These are phyloP conservation scores for Lutjanus argentimaculatus DNA, from an alignment of 2,797 vertebrate species.

Conservation along the genomic window DNA sequence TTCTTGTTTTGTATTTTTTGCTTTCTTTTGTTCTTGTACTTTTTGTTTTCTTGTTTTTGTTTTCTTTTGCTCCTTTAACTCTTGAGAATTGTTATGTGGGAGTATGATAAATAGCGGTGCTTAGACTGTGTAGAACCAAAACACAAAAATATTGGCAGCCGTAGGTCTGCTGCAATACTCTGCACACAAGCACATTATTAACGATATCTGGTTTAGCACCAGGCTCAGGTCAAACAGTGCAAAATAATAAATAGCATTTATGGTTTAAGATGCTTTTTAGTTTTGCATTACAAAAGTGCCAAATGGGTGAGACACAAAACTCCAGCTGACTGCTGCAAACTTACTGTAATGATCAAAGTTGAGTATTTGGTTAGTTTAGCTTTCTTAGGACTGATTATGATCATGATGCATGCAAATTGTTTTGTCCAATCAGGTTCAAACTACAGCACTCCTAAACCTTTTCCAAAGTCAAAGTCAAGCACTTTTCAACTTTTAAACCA, in stretches of 20 bases:
- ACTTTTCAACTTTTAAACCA: no score
- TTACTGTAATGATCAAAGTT: conserved; percentile 13
- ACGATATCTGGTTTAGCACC: conserved; percentile 44
- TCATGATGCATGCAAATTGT: neutral
- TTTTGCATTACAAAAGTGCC: conserved; percentile 2
- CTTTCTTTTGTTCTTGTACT: conserved; percentile 59
- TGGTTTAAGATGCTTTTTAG: neutral
- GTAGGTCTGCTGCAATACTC: conserved; percentile 42
- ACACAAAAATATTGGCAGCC: conserved; percentile 66
- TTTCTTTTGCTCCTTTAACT: conserved; percentile 66
- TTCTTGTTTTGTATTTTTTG: conserved; percentile 52
- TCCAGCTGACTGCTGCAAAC: conserved; percentile 9
- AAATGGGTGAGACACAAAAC: conserved; percentile 14
- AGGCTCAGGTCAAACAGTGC: conserved; percentile 44
- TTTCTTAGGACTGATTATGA: neutral
- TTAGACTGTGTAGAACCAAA: conserved; percentile 60
- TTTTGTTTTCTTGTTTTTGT: conserved; percentile 73
- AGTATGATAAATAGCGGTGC: conserved; percentile 71
- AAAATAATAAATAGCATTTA: conserved; percentile 28
- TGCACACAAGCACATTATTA: conserved; percentile 54
- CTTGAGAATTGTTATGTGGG: conserved; percentile 70
- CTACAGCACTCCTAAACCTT: no score
- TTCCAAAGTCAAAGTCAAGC: no score
- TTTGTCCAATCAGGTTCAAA: neutral
- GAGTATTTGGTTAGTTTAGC: conserved; percentile 2